Conservation (phyloP, 2,888 invertebrate species). For the Marasmarcha lunaedactyla region DNA sequence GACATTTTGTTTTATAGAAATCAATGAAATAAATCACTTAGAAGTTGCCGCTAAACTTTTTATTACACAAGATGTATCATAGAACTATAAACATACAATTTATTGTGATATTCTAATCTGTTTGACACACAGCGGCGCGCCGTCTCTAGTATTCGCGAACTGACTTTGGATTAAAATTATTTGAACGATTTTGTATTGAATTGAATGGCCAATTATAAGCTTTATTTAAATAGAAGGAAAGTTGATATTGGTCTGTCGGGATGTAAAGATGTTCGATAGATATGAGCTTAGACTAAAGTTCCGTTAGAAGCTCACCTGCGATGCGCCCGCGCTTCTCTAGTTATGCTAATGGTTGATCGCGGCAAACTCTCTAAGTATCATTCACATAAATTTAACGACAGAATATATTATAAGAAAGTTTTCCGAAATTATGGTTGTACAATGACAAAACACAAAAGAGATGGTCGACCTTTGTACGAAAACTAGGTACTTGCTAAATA, state of each 20-base stretch:
- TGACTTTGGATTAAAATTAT: slow-evolving; percentile 34
- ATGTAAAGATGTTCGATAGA: slow-evolving; percentile 36
- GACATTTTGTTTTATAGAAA: slow-evolving; percentile 32
- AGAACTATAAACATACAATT: slow-evolving; percentile 46
- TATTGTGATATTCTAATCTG: slow-evolving; percentile 49
- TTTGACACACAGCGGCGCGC: slow-evolving; percentile 38
- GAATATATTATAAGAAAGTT: neutral
- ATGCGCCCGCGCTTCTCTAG: slow-evolving; percentile 63
- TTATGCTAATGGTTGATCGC: slow-evolving; percentile 59
- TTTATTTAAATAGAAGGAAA: slow-evolving; percentile 29
- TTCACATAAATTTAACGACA: neutral
- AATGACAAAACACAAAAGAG: too few species aligned
- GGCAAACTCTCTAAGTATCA: slow-evolving; percentile 31
- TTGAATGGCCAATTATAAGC: slow-evolving; percentile 24
- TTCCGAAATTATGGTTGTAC: too few species aligned
- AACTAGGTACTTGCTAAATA: too few species aligned
- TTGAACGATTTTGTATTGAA: slow-evolving; percentile 23
- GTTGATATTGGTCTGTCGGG: slow-evolving; percentile 19
- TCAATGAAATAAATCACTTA: slow-evolving; percentile 38
- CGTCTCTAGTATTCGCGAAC: slow-evolving; percentile 45
- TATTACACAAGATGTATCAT: slow-evolving; percentile 32
- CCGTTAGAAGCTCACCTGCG: slow-evolving; percentile 66
- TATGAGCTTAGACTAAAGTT: slow-evolving; percentile 37
- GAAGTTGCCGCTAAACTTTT: slow-evolving; percentile 32
- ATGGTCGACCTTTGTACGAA: too few species aligned